A percentile compares a stretch with the other conserved stretches of the same genome.
phyloP scores from a whole-genome alignment of 2,797 vertebrate genomes.

The Pantherophis alleghaniensis region DNA sequence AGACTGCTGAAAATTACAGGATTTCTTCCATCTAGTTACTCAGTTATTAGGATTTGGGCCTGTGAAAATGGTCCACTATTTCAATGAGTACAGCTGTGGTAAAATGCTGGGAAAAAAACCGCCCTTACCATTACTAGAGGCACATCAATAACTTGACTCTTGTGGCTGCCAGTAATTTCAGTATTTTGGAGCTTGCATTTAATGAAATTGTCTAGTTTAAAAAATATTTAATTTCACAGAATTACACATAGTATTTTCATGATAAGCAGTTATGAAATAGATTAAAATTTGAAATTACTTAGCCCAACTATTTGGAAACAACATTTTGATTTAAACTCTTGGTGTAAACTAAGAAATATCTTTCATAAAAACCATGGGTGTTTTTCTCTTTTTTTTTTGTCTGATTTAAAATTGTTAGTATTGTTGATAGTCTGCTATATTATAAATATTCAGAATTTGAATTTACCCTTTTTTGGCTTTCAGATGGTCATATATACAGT shows the following conservation, averaged over 20 bases:
- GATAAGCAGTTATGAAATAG: not conserved
- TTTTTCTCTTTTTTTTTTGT: not conserved
- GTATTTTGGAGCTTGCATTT: not conserved
- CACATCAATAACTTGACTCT: not conserved
- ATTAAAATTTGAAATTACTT: not conserved
- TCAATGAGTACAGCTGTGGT: not conserved
- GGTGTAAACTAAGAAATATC: not conserved
- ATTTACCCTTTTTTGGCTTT: not conserved
- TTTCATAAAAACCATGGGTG: not conserved
- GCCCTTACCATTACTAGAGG: not conserved
- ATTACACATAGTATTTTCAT: not conserved
- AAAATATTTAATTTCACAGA: not conserved
- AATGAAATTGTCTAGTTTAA: not conserved
- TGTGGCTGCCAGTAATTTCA: not conserved
- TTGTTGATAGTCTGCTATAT: not conserved
- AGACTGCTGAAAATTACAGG: not conserved
- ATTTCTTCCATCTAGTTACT: not conserved
- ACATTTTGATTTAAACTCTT: not conserved
- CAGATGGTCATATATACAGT: not conserved
- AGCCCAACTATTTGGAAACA: not conserved
- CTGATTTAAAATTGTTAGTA: not conserved
- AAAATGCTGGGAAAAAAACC: not conserved
- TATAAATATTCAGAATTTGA: not conserved
- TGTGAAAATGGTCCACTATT: not conserved
- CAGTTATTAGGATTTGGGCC: not conserved